A percentile compares a stretch with the other conserved stretches of the same genome.
Conservation (phyloP, 2,888 invertebrate species). For the Colostygia pectinataria region DNA sequence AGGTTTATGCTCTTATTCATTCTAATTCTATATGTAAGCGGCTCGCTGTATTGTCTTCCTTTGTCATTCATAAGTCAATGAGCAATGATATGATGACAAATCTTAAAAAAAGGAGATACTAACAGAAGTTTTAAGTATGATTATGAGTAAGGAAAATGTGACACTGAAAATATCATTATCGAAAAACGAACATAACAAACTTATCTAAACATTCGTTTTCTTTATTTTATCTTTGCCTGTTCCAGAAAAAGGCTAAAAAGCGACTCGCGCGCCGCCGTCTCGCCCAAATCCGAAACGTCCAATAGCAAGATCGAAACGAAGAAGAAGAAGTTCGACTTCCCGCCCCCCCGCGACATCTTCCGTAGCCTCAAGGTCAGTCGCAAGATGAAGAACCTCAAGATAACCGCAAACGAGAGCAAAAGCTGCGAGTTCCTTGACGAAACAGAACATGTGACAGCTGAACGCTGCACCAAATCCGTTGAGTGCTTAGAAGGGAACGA, state of each 20-base stretch:
- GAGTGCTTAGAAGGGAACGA: constrained; percentile 63
- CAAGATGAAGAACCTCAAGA: constrained; percentile 69
- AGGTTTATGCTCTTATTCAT: constrained; percentile 43
- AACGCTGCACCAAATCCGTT: constrained; percentile 70
- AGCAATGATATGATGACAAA: no score
- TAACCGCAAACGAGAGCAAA: constrained; percentile 64
- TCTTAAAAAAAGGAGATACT: no score
- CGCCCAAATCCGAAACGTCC: constrained; percentile 65
- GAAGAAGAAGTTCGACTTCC: constrained; percentile 78
- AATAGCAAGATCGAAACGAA: constrained; percentile 70
- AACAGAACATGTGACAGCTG: constrained; percentile 52
- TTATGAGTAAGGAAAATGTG: no score
- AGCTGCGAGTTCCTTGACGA: constrained; percentile 77
- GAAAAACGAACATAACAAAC: no score
- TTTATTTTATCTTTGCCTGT: not conserved
- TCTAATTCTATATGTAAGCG: no score
- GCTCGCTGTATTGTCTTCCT: no score
- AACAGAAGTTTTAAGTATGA: no score
- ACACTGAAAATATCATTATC: no score
- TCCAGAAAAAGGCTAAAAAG: constrained; percentile 75
- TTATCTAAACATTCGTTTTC: not conserved
- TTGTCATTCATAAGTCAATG: no score
- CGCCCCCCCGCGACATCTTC: constrained; percentile 74
- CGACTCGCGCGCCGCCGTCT: constrained; percentile 66
- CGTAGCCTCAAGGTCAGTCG: constrained; percentile 73